Base-by-base conservation (phyloP, 2,888 invertebrate species). In the Himalopsyche tibetana region DNA sequence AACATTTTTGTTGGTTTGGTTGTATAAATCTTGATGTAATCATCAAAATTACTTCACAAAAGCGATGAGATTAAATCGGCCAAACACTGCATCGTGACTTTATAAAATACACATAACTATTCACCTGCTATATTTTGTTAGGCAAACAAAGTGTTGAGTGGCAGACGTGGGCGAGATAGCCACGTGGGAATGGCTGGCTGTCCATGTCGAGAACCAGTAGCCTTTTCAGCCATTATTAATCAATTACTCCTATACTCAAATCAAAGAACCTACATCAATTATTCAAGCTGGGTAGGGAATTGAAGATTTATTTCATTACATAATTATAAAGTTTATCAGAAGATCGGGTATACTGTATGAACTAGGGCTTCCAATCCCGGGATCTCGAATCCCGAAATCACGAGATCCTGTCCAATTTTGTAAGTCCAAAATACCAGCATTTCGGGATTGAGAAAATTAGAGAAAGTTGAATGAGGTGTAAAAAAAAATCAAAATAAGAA, bases 121-220 rank as follows among this genome's bases (percentile, higher is more conserved):
- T 56, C 56, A 63, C 63, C 63, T 63, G 63, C 19, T 9, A 19
- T 63, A 63, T 63, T 63, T 63, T 19, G 63, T 19, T 63, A 63
- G 11, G 63, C 63, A 63, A 63, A 63, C 63, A 63, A 63, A 63
- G 63, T 19, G 63, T 8, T 63, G 63, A 63, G 63, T 63, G 63
- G 19, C 63, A 63, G 63, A 28, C 63, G 28, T 63, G 63, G 63
- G 63, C 9, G 63, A 63, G 63, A 63, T 63, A 28, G 63, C 63
- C 63, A 28, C 63, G 63, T 63, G 63, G 63, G 63, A 63, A n/a
- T 63, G 19, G 17, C 63, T 63, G 19, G 17, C 63, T 28, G 63
- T 63, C 63, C 19, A 28, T 19, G 63, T 28, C 63, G 19, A 63
- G 63, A 63, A 12, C 28, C 63, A 11, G 63, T 63, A 28, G 63